phyloP scores from a whole-genome alignment of 2,113 vertebrate species.

The Bothrops jararaca region DNA sequence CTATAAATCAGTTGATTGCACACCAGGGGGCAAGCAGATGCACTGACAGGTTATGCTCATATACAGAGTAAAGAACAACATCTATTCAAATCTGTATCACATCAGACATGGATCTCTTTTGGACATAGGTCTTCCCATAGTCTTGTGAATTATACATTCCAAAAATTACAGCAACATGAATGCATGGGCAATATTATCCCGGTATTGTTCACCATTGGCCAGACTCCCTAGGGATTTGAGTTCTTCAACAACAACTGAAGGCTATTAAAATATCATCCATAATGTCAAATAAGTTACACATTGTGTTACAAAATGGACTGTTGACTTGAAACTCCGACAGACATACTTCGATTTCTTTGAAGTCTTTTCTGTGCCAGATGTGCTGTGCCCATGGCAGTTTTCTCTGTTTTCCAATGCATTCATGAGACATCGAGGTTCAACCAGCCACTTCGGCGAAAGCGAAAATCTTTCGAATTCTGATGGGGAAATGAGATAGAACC shows the following conservation, averaged over 20 bases:
- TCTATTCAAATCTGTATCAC: background rate
- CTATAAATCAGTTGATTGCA: background rate
- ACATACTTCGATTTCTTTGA: slow-evolving; percentile 70
- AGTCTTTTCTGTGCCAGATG: slow-evolving; percentile 60
- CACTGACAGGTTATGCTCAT: background rate
- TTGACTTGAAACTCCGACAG: background rate
- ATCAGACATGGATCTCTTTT: background rate
- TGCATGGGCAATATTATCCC: background rate
- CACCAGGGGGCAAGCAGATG: too few species aligned
- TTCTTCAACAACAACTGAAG: background rate
- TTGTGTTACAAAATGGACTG: background rate
- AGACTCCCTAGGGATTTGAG: background rate
- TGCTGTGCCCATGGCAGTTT: slow-evolving; percentile 37
- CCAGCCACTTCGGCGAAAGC: slow-evolving; percentile 85
- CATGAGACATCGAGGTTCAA: slow-evolving; percentile 87
- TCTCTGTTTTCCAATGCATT: slow-evolving; percentile 65
- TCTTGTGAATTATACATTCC: background rate
- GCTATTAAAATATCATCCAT: background rate
- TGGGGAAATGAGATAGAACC: slow-evolving; percentile 95
- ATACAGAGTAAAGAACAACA: background rate
- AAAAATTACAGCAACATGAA: background rate
- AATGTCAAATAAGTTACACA: background rate
- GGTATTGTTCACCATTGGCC: background rate
- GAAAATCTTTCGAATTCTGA: slow-evolving; percentile 98
- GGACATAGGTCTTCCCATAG: background rate